Percentiles rank a stretch among this genome's conserved stretches.
phyloP scores from a whole-genome alignment of 2,888 invertebrate species.

The Ametastegia equiseti region DNA sequence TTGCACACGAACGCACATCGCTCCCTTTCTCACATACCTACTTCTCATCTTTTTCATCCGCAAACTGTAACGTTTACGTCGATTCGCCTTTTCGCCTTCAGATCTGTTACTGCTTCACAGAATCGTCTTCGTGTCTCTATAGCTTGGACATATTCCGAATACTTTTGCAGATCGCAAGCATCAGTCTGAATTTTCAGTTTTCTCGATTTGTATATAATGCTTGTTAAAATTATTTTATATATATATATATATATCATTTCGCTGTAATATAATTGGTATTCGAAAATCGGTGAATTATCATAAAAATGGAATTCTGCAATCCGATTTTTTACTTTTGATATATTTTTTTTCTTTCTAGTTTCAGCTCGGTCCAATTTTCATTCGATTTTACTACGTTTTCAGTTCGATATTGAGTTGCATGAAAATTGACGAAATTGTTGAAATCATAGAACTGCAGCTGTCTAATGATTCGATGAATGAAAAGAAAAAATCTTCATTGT shows the following conservation, averaged over 20 bases:
- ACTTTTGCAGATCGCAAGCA: background rate
- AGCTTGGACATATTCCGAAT: background rate
- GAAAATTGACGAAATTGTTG: too few relatives aligned
- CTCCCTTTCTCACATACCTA: background rate
- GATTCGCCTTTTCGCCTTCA: background rate
- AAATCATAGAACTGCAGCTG: too few relatives aligned
- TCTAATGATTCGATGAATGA: too few relatives aligned
- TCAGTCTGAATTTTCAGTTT: background rate
- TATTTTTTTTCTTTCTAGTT: background rate
- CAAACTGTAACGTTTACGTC: background rate
- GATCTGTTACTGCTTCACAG: background rate
- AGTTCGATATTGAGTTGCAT: too few relatives aligned
- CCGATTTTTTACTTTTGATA: too few relatives aligned
- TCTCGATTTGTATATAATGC: background rate
- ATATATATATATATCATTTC: background rate
- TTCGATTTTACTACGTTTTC: background rate
- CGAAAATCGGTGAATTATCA: too few relatives aligned
- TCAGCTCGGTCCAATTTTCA: background rate
- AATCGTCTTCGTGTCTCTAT: background rate
- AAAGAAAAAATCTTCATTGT: too few relatives aligned
- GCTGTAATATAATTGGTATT: too few relatives aligned
- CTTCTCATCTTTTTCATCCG: too few relatives aligned
- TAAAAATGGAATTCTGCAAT: too few relatives aligned
- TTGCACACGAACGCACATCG: constrained; percentile 1
- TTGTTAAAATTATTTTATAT: background rate